These are phyloP conservation scores for Cassiopea xamachana DNA, from an alignment of 30 jellyfish, hydroid and myxozoan species.

Conservation along the genomic window DNA sequence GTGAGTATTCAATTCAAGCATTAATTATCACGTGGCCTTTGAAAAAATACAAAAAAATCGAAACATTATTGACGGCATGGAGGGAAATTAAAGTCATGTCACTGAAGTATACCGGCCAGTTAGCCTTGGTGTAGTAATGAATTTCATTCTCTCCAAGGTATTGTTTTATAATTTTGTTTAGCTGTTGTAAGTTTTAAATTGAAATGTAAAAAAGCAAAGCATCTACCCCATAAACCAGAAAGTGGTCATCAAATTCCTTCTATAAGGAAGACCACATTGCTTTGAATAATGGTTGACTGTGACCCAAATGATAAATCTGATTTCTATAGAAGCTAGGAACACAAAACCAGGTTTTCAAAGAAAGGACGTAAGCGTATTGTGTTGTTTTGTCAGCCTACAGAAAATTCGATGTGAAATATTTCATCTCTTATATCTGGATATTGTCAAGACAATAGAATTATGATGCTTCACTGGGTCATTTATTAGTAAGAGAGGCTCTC, in stretches of 20 bases:
- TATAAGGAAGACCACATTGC: neutral
- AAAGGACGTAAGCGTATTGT: conserved; percentile 26
- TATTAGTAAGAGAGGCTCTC: conserved; percentile 10
- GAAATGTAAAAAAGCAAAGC: too few species aligned
- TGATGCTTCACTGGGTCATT: conserved; percentile 52
- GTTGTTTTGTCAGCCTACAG: neutral
- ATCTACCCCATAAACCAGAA: too few species aligned
- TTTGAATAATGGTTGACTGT: neutral
- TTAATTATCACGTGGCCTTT: too few species aligned
- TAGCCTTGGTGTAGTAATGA: too few species aligned
- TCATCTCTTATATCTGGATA: conserved; percentile 21
- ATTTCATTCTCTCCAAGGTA: too few species aligned
- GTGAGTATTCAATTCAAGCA: too few species aligned
- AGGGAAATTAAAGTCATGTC: too few species aligned
- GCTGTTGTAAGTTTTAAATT: too few species aligned
- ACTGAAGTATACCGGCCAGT: too few species aligned
- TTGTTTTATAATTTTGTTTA: too few species aligned
- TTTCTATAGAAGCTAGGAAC: conserved; percentile 10
- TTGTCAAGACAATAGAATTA: conserved; percentile 13
- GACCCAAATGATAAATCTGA: conserved; percentile 57
- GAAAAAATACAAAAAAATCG: too few species aligned
- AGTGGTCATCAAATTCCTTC: neutral
- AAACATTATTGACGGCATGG: too few species aligned
- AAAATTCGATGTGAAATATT: conserved; percentile 5
- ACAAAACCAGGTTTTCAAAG: neutral